Evolutionary conservation across 2,797 vertebrate species (phyloP).

Genomic region (Vespertilio murinus): DNA sequence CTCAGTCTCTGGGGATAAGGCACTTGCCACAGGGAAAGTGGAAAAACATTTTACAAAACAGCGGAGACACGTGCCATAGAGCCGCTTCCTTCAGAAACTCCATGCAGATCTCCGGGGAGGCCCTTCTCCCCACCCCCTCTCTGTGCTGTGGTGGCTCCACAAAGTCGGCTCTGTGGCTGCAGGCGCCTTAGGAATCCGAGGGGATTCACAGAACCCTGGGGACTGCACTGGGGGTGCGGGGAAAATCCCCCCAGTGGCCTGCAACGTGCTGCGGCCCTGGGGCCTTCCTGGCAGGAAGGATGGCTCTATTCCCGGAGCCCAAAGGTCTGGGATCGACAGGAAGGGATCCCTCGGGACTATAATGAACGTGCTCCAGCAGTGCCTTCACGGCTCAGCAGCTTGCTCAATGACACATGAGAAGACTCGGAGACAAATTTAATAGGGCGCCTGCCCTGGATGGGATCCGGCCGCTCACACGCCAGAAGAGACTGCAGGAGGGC

Average conservation of each 20-base stretch:
- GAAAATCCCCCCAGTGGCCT: background rate
- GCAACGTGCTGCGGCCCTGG: background rate
- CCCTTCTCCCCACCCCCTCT: no score
- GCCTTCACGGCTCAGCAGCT: slow-evolving; percentile 31
- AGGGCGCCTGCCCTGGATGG: slow-evolving; percentile 8
- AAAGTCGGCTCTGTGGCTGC: background rate
- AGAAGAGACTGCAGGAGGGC: background rate
- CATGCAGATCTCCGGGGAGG: background rate
- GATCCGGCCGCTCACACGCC: background rate
- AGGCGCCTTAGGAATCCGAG: background rate
- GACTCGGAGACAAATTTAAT: background rate
- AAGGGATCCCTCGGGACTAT: slow-evolving; percentile 33
- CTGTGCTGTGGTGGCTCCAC: background rate
- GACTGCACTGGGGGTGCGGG: background rate
- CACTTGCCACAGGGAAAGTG: background rate
- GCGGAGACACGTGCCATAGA: background rate
- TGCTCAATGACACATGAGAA: slow-evolving; percentile 64
- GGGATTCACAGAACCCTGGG: background rate
- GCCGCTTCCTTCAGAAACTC: background rate
- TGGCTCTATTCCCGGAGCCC: slow-evolving; percentile 54
- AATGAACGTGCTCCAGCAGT: slow-evolving; percentile 22
- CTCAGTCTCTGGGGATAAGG: background rate
- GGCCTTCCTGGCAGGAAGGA: slow-evolving; percentile 63
- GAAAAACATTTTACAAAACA: slow-evolving; percentile 21
- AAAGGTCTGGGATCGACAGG: slow-evolving; percentile 44